Base-by-base conservation (phyloP, 2,888 invertebrate genomes). In the Rhodophaea formosa region DNA sequence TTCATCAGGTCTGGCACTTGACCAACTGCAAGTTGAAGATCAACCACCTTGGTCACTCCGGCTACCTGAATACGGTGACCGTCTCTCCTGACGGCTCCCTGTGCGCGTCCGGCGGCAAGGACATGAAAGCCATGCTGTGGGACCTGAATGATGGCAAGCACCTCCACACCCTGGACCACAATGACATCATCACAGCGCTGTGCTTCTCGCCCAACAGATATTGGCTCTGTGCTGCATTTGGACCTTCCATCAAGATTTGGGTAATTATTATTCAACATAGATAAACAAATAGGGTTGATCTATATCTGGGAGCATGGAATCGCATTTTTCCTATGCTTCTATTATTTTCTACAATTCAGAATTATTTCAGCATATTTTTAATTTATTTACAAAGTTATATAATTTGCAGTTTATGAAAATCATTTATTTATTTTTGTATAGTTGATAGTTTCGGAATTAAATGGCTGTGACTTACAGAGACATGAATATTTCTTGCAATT, bases 151-250 rank as follows among this genome's bases (percentile, higher is more conserved):
- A 99, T 83, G 99, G 98, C 92, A 99, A 99, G 91, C 99, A 99
- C 88, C 93, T 99, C 81, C 99, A 99, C 93, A 99, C 99, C 12
- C 92, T 99, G 77, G 98, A 99, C 83, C 99, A 99, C 88, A 98
- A 98, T 88, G 99, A 99, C 83, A 97, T 97, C 86, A 99, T 99
- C 91, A 99, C 98, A 74, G 97, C 99, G 6, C 92, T 99, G 74
- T 98, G 98, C 94, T 99, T 99, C 95, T 98, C 98, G 65, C 99
- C 99, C 64, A 99, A 99, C 93, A 95, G 99, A 81, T 99, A 99
- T 83, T 99, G 99, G 99, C 94, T 99, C 67, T 99, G 99, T 88
- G 99, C 99, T 79, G 99, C 99, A 17, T 99, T 97, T 77, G 99
- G 99, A 74, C 97, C 98, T 65, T 96, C 96, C 72, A 99, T 99